Percentiles rank a stretch among this genome's conserved stretches.
Evolutionary conservation across 2,113 vertebrate genomes (phyloP).

Genomic region (Oryzias celebensis): DNA sequence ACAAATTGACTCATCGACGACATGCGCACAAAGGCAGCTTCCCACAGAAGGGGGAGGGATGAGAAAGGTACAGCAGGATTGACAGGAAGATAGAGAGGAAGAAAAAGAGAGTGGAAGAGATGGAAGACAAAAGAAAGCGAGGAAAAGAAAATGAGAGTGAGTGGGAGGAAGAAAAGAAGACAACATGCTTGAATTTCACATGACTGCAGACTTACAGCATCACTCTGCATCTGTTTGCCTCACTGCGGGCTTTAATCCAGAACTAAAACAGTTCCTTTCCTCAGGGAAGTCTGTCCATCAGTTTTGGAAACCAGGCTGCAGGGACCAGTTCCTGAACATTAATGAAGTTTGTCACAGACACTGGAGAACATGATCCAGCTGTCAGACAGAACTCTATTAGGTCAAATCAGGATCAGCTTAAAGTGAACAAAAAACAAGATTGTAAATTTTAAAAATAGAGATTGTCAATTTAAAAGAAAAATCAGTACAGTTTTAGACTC

Average conservation of each 20-base stretch:
- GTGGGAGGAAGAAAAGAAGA: constrained; percentile 28
- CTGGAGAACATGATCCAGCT: neutral
- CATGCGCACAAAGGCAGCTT: constrained; percentile 73
- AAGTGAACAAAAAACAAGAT: neutral
- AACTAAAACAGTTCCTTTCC: neutral
- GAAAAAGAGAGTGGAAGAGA: constrained; percentile 36
- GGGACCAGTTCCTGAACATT: constrained; percentile 11
- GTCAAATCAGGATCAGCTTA: too few relatives aligned
- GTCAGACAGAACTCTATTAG: neutral
- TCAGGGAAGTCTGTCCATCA: constrained; percentile 1
- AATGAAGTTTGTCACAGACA: constrained; percentile 13
- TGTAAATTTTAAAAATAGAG: neutral
- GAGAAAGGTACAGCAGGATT: constrained; percentile 43
- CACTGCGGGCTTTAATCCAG: neutral
- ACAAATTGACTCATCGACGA: constrained; percentile 75
- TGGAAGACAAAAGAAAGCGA: constrained; percentile 17
- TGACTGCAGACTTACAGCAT: constrained; percentile 6
- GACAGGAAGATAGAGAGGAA: constrained; percentile 32
- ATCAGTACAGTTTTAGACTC: too few relatives aligned
- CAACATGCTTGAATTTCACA: constrained; percentile 9
- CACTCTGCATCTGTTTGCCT: neutral
- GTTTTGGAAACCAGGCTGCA: neutral
- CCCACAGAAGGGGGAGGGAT: constrained; percentile 74
- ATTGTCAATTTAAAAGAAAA: neutral
- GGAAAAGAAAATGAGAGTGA: constrained; percentile 18